Evolutionary conservation across 2,888 invertebrate genomes (phyloP).

Genomic region (Cantharis rustica): DNA sequence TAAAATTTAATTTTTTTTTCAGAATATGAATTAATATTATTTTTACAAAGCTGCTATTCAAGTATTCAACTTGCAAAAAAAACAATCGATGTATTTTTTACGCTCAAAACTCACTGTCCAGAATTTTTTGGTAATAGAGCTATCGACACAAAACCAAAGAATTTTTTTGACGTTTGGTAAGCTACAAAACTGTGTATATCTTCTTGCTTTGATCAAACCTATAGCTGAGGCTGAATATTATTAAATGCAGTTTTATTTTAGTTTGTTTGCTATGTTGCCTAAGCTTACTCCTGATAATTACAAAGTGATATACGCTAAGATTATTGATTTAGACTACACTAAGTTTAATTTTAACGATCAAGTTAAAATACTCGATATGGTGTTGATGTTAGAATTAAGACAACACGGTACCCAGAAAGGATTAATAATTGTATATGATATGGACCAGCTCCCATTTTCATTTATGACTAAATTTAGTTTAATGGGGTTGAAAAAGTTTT

Average conservation of each 20-base stretch:
- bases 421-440: slow-evolving; percentile 65
- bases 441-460: slow-evolving; percentile 62
- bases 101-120: neutral
- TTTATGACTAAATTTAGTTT: slow-evolving; percentile 68
- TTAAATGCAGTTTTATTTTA: slow-evolving; percentile 39
- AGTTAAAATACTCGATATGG: slow-evolving; percentile 60
- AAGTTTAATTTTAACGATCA: slow-evolving; percentile 60
- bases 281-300: slow-evolving; percentile 62
- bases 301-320: slow-evolving; percentile 59
- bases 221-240: neutral
- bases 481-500: slow-evolving; percentile 67
- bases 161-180: neutral
- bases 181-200: neutral
- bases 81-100: slow-evolving; percentile 9
- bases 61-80: neutral
- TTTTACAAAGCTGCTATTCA: slow-evolving; percentile 3
- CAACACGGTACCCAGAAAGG: slow-evolving; percentile 59
- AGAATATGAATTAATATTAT: slow-evolving; percentile 7
- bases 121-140: neutral
- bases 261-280: slow-evolving; percentile 57
- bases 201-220: too few relatives aligned
- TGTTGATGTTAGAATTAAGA: slow-evolving; percentile 63
- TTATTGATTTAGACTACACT: slow-evolving; percentile 61
- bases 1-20: neutral
- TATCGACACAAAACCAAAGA: neutral